Base-by-base conservation (phyloP, 2,888 invertebrate genomes). In the Aphodius granarius region DNA sequence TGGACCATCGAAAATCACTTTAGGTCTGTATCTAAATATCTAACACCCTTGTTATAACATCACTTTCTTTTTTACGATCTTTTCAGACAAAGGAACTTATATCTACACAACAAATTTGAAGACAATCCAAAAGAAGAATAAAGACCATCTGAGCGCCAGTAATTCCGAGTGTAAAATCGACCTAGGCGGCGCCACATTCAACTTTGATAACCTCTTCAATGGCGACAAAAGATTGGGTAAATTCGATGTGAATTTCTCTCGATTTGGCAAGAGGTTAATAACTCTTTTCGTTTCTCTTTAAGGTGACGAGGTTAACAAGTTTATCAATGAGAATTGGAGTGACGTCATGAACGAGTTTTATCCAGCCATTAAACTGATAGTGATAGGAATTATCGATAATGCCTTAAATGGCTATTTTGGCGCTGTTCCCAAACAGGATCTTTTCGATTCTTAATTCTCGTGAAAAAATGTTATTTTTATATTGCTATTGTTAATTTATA, bases 301-400 rank as follows among this genome's bases (percentile, higher is more conserved):
- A 18, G 18, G 63, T 62, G 80, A 81, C 5, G 81, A 84, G 77
- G 83, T 84, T 79, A 84, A 84, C 73, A 81, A 76, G 15, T 83
- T 85, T 72, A 76, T 85, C 13, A 84, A 85, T 71, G 84, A 84
- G 71, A 85, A 84, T 75, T 82, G 82, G 80, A 71, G 76, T 66
- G 84, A 82, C 3, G 19, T 66, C 15, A 66, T 66, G 19, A 66
- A 66, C 13, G 21, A 66, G 19, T 21, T 66, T 65, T 18, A 65
- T 65, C 17, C 16, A 13, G 16, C 17, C 16, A 66, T 66, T 18
- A 66, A 18, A 66, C 16, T 68, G 6, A 20, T 68, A 20, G 17
- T 68, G 5, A 19, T 2, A 21, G n/a, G 20, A 6, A 68, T 68
- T n/a, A 21, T 68, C 13, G 68, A 68, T 20, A 68, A 19, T n/a